Conservation (phyloP, 2,797 vertebrate genomes). For the Neosalanx taihuensis region DNA sequence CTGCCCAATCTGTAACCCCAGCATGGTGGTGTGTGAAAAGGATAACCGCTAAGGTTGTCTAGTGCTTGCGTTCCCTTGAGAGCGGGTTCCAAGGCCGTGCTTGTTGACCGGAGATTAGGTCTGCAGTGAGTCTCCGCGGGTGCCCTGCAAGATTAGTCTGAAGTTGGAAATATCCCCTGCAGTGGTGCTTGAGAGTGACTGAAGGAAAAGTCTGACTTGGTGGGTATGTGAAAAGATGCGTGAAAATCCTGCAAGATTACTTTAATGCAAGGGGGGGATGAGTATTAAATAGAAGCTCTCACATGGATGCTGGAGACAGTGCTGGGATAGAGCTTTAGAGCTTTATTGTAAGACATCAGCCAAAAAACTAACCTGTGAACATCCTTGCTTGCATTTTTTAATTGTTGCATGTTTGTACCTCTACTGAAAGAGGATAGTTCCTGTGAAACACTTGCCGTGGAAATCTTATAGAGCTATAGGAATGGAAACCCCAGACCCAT, state of each 20-base stretch:
- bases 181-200: constrained; percentile 16
- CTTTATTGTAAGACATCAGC: constrained; percentile 12
- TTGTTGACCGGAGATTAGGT: constrained; percentile 21
- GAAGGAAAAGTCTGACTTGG: constrained; percentile 22
- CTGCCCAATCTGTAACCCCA: background rate
- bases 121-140: constrained; percentile 15
- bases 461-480: constrained; percentile 43
- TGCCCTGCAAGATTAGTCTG: constrained; percentile 24
- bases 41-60: constrained; percentile 11
- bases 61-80: constrained; percentile 12
- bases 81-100: background rate
- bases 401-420: constrained; percentile 15
- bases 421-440: constrained; percentile 27
- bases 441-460: constrained; percentile 16
- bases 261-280: constrained; percentile 16
- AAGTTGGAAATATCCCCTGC: constrained; percentile 15
- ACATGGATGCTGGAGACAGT: constrained; percentile 1
- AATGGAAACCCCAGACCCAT: constrained; percentile 37
- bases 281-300: constrained; percentile 27
- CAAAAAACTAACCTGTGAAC: constrained; percentile 27
- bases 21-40: background rate
- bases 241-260: constrained; percentile 40
- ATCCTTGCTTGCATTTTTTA: constrained; percentile 23
- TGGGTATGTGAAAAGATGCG: constrained; percentile 9
- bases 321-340: constrained; percentile 18